Evolutionary conservation across 2,888 invertebrate species (phyloP).

Genomic region (Beris chalybata): DNA sequence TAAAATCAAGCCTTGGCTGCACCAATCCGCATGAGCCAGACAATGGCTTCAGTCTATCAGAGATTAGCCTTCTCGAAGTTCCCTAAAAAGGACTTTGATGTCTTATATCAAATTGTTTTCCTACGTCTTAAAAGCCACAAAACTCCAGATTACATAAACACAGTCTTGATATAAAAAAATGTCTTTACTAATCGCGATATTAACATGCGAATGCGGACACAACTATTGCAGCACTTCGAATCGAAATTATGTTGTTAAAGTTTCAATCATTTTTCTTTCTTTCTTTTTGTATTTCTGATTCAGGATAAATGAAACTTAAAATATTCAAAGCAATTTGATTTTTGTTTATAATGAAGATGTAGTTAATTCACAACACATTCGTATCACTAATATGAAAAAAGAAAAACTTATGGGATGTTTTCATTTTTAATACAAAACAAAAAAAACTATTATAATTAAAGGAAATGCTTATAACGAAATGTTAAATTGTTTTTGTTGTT

Average conservation of each 20-base stretch:
- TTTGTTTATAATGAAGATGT: too few species aligned
- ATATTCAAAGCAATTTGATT: constrained; percentile 1
- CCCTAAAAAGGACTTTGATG: too few species aligned
- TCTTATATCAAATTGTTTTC: too few species aligned
- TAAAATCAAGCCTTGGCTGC: too few species aligned
- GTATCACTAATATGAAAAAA: constrained; percentile 4
- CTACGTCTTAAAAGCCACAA: too few species aligned
- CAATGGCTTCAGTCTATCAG: too few species aligned
- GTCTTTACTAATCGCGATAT: constrained; percentile 8
- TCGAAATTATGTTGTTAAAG: constrained; percentile 3
- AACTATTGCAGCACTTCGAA: constrained; percentile 10
- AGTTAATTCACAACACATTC: constrained; percentile 3
- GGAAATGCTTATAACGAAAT: constrained; percentile 14
- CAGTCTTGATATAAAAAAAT: constrained; percentile 22
- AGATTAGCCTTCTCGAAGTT: too few species aligned
- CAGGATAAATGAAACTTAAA: constrained; percentile 24
- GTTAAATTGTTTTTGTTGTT: not conserved
- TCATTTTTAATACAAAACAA: constrained; percentile 1
- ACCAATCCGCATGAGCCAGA: too few species aligned
- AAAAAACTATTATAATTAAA: constrained; percentile 24
- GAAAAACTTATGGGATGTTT: not conserved
- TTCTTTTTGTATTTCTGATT: not conserved
- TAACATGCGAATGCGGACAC: constrained; percentile 15
- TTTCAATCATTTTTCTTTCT: not conserved
- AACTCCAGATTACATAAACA: too few species aligned